Percentiles rank a stretch among this genome's conserved stretches.
phyloP scores from a whole-genome alignment of 2,113 vertebrate species.

The Myotis lucifugus region DNA sequence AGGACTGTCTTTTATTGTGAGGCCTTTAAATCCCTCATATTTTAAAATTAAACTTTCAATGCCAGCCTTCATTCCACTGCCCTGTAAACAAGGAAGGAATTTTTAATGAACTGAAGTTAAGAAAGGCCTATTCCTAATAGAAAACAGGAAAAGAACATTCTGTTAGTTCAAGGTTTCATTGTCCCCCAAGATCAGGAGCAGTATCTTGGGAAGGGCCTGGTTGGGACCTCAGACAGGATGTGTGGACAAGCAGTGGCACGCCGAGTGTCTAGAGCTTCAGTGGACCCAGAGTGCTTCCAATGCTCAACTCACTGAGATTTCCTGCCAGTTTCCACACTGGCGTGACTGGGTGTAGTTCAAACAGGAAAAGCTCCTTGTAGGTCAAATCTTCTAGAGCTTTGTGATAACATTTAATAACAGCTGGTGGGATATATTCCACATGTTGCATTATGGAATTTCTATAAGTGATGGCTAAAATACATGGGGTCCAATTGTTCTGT shows the following conservation, averaged over 20 bases:
- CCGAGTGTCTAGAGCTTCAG: not conserved
- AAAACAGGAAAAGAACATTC: not conserved
- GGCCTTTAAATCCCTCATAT: not conserved
- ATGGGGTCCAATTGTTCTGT: not conserved
- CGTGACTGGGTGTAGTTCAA: not conserved
- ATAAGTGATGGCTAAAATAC: slow-evolving; percentile 19
- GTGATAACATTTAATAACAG: not conserved
- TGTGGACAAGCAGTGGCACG: not conserved
- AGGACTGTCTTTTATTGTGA: not conserved
- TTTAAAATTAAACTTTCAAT: slow-evolving; percentile 36
- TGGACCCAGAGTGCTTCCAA: not conserved
- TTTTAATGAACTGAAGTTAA: slow-evolving; percentile 20
- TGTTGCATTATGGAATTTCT: slow-evolving; percentile 5
- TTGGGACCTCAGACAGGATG: not conserved
- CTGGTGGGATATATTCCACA: not conserved
- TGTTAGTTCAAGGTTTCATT: slow-evolving; percentile 16
- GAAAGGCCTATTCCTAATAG: not conserved
- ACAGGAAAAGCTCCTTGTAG: not conserved
- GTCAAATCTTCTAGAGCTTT: not conserved
- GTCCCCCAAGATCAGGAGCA: not conserved
- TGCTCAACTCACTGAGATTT: not conserved
- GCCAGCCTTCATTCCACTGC: not conserved
- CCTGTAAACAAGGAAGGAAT: not conserved
- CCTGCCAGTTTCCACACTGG: not conserved
- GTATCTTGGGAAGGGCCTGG: not conserved